Percentiles rank a stretch among this genome's conserved stretches.
Conservation (phyloP, 2,113 vertebrate genomes). For the Colaptes auratus region DNA sequence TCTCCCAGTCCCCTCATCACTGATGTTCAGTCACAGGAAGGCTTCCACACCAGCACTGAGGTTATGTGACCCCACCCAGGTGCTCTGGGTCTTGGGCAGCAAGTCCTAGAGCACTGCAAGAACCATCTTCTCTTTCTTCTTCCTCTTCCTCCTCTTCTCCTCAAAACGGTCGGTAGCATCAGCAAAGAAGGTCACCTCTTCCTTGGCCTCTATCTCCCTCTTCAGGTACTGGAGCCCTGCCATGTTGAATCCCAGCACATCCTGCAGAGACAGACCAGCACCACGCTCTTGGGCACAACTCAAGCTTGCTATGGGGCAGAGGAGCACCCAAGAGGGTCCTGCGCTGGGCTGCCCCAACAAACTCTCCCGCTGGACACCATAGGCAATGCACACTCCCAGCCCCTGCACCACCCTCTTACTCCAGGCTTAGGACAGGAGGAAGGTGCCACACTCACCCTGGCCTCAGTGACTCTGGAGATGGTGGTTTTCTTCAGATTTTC, state of each 20-base stretch:
- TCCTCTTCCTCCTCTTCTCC: slow-evolving; percentile 89
- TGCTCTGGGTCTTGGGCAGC: neutral
- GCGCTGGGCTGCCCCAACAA: neutral
- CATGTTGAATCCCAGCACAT: slow-evolving; percentile 92
- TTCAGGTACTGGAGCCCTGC: slow-evolving; percentile 91
- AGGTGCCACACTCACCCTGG: slow-evolving; percentile 80
- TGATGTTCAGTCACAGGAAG: neutral
- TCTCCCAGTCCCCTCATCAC: neutral
- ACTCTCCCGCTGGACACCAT: neutral
- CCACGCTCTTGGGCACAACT: neutral
- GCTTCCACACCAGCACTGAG: neutral
- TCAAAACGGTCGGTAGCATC: slow-evolving; percentile 88
- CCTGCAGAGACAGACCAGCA: slow-evolving; percentile 73
- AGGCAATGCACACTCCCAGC: neutral
- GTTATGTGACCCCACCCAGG: neutral
- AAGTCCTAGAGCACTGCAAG: slow-evolving; percentile 82
- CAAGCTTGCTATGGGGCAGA: neutral
- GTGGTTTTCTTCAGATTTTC: slow-evolving; percentile 89
- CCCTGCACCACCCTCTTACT: neutral
- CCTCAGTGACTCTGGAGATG: slow-evolving; percentile 86
- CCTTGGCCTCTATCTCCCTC: slow-evolving; percentile 90
- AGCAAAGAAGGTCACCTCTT: slow-evolving; percentile 93
- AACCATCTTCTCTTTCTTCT: slow-evolving; percentile 85
- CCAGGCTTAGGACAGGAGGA: neutral
- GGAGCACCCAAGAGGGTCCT: too few species aligned